Evolutionary conservation across 1,140 invertebrate genomes (phyloP).

Genomic region (Branchinecta lindahli): DNA sequence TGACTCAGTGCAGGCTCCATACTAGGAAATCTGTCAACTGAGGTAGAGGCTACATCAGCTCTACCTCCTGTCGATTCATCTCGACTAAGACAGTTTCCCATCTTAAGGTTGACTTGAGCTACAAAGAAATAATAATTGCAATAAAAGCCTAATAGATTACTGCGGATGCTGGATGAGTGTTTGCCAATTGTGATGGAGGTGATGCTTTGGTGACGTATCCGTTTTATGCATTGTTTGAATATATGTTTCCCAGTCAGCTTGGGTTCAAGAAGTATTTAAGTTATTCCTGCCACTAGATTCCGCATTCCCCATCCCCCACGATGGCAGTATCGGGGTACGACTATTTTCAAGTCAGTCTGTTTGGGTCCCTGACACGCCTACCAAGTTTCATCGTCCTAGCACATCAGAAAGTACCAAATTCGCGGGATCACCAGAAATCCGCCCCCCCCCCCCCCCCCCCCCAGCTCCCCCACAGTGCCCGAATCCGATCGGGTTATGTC

Average conservation of each 20-base stretch:
- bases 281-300: no score
- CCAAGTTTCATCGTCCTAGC: constrained; percentile 4
- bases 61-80: background rate
- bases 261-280: no score
- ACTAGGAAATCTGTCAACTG: constrained; percentile 8
- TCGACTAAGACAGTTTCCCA: background rate
- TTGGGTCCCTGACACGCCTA: background rate
- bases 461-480: background rate
- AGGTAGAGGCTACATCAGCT: background rate
- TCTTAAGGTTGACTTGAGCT: background rate
- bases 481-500: background rate
- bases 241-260: no score
- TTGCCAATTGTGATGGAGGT: no score
- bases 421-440: background rate
- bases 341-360: constrained; percentile 5
- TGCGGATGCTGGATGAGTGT: no score
- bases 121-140: no score
- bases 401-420: constrained; percentile 5
- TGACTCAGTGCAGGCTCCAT: background rate
- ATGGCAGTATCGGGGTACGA: background rate
- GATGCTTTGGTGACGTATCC: no score
- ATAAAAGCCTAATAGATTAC: no score
- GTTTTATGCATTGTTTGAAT: no score
- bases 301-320: background rate
- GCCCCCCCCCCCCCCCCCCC: no score